Evolutionary conservation across 2,113 vertebrate genomes (phyloP), one percentile per base, ranked within the genome.

Genomic region (Motacilla alba): DNA sequence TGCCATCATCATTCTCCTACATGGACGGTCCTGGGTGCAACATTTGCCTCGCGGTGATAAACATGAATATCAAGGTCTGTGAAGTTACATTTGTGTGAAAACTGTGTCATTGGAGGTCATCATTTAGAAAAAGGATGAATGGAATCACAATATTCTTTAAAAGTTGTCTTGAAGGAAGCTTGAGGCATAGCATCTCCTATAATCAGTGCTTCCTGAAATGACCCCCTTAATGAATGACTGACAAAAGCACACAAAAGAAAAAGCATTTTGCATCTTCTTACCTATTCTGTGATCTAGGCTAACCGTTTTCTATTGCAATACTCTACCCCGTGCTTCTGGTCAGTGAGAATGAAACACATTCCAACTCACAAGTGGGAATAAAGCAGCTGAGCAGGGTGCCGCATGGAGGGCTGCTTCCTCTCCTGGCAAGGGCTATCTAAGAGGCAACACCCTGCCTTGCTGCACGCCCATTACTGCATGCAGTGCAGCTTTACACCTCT

Each of bases 401-500:
- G 35, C 3, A 2, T 0, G 44, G n/a, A 60, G 15, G 22, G 70
- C 44, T 60, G 52, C 58, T 35, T 75, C 35, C 75, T 43, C 33
- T 75, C 35, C 26, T 11, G 41, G 27, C 47, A 44, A 31, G 50
- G 33, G 76, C 49, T 43, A 0, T 9, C 20, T 23, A 2, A 64
- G 35, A 41, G 50, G 41, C 27, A 93, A 35, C 35, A 30, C 14
- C 19, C 37, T 21, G 50, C 63, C 72, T 26, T 62, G 59, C 24
- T 52, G 2, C 16, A 4, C 0, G 0, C 26, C 33, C 10, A 12
- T 10, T 44, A 1, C 19, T 5, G 2, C 26, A 11, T 3, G 16
- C 1, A 47, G 11, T 3, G 15, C 1, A 49, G 47, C 17, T 94
- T 85, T 47, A 43, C 31, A 19, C 19, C 10, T 41, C 46, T 78